Evolutionary conservation across 2,888 invertebrate genomes (phyloP), one percentile per base, ranked within the genome.

Genomic region (Drosophila lutescens): DNA sequence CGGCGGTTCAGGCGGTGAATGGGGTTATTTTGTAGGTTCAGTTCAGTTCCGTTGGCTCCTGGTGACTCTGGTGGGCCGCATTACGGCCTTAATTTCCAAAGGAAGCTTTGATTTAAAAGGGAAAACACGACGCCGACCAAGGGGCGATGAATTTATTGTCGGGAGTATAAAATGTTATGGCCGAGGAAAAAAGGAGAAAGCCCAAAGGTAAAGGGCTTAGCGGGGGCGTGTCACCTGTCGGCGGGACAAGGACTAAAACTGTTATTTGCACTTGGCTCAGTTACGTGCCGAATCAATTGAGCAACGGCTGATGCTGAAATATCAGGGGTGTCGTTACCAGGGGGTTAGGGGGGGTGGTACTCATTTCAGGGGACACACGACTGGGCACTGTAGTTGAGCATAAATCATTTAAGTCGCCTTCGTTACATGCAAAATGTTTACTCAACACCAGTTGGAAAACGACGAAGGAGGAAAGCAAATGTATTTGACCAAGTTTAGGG

Each of bases 241-340:
- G 26, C 1, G 30, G 32, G 44, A 43, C 17, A 26, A 74, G 56
- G 58, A 77, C 76, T 79, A 80, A 83, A 84, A 86, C 83, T 83
- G 86, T 84, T 88, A 88, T 88, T 88, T 88, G 86, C 83, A 84
- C 88, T 83, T 85, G 83, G 72, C 83, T 76, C 70, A 79, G 73
- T 67, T 87, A 82, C 82, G 82, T 82, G 82, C 86, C 84, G 86
- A 84, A 88, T 88, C 83, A 84, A 84, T 84, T 88, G 83, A 80
- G 78, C 80, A 74, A 62, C 60, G 74, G 59, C 55, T 47, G 56
- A 61, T 43, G 60, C 41, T 41, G 46, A 46, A 55, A 47, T 47
- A 26, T 20, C 53, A 26, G 32, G 49, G 47, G 32, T 7, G 47
- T 49, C n/a, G 32, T 17, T 30, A 20, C 51, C n/a, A 13, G 3